These are phyloP conservation scores for Clamator glandarius DNA, from an alignment of 2,797 vertebrate species.

Conservation along the genomic window DNA sequence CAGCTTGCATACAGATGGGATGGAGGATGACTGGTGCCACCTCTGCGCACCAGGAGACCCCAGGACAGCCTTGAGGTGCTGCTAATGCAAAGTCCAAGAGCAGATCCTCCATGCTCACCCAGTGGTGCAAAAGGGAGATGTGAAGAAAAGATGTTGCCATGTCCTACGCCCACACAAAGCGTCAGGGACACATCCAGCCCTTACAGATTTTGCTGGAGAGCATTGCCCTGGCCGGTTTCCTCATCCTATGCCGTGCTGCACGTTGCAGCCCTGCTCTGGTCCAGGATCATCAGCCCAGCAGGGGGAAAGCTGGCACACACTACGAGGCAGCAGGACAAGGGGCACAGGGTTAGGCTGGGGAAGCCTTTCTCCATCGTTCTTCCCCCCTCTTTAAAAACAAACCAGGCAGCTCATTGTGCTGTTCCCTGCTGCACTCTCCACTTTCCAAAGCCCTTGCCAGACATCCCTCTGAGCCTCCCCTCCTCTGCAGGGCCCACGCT, in stretches of 20 bases:
- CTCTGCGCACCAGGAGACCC: not conserved
- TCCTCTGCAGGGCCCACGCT: not conserved
- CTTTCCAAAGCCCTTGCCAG: slow-evolving; percentile 41
- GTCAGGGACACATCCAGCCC: fast-evolving
- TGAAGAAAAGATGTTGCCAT: fast-evolving
- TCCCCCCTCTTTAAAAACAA: not conserved
- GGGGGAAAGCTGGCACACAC: not conserved
- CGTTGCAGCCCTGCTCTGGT: not conserved
- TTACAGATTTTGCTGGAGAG: not conserved
- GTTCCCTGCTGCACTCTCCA: not conserved
- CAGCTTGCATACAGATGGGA: fast-evolving
- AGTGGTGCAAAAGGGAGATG: not conserved
- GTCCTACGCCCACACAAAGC: not conserved
- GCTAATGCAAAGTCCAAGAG: not conserved
- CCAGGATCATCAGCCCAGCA: not conserved
- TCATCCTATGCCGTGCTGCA: fast-evolving
- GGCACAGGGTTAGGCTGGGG: not conserved
- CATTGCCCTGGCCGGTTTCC: not conserved
- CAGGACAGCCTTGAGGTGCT: fast-evolving
- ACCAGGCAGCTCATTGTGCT: not conserved
- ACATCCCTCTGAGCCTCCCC: not conserved
- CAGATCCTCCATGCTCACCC: not conserved
- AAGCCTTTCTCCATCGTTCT: not conserved
- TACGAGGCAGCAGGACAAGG: not conserved
- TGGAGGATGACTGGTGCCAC: not conserved